Evolutionary conservation across 2,113 vertebrate species (phyloP), one percentile per base, ranked within the genome.

Genomic region (Grantiella picta): DNA sequence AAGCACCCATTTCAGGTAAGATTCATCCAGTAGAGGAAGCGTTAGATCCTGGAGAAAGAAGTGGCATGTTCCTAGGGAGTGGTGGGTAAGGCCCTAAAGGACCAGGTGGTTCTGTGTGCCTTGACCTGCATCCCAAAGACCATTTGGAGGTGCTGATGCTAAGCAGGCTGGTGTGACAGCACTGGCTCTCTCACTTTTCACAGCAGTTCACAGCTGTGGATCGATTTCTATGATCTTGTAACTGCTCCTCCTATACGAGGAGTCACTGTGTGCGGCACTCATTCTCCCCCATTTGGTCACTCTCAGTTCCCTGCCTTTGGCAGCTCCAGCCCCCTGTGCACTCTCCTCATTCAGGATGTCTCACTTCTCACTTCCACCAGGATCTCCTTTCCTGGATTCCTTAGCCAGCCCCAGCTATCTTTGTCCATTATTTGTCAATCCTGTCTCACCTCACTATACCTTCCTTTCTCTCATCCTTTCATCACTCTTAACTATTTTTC

Each of bases 71-170:
- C 35, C 47, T 44, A 19, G 18, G 29, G 42, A 42, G 40, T 16
- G 28, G 7, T 72, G 40, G 24, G 8, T 63, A 49, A 85, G 50
- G n/a, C 33, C 14, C n/a, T 11, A 3, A 12, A n/a, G 50, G 49
- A 28, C 21, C 0, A 38, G 0, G 38, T 45, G 44, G 13, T 38
- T 71, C 52, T 71, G 15, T 61, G 52, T 4, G 0, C 17, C 42
- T 78, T 64, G 60, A 35, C 38, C 50, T 36, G 5, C 33, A 25
- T 44, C 76, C 45, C 29, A 23, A 3, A 56, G 52, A 17, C 8
- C 31, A 2, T 40, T 24, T 77, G 91, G 42, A 92, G 44, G 12
- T 79, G 70, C 79, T 64, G 75, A 3, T 70, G 33, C 84, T 61
- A 85, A 79, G 10, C 66, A 54, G 47, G 60, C 33, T 70, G 81